Conservation (phyloP, 2,888 invertebrate genomes). For the Abrostola tripartita region DNA sequence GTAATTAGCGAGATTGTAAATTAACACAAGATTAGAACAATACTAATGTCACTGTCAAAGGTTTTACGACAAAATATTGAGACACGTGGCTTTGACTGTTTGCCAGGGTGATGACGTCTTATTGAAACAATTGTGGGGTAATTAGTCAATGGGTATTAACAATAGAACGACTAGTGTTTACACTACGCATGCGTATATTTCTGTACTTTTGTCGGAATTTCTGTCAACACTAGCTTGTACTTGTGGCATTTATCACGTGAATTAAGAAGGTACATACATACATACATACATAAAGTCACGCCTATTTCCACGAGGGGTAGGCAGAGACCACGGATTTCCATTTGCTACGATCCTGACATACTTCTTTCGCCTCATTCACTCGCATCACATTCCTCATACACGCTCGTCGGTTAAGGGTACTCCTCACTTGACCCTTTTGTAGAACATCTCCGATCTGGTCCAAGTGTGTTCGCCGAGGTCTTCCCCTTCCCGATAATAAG, state of each 20-base stretch:
- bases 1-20: neutral
- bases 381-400: too few species aligned
- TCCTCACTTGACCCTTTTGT: too few species aligned
- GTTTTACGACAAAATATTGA: slow-evolving; percentile 16
- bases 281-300: too few species aligned
- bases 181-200: slow-evolving; percentile 15
- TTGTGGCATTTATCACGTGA: neutral
- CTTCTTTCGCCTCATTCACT: too few species aligned
- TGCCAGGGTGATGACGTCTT: slow-evolving; percentile 46
- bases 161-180: slow-evolving; percentile 34
- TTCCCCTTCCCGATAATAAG: too few species aligned
- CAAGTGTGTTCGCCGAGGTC: too few species aligned
- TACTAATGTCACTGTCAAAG: slow-evolving; percentile 10
- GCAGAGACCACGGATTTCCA: too few species aligned
- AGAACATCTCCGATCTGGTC: too few species aligned
- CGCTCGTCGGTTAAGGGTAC: too few species aligned
- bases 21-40: slow-evolving; percentile 6
- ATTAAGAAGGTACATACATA: too few species aligned
- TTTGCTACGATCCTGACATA: too few species aligned
- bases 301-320: too few species aligned
- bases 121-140: slow-evolving; percentile 51
- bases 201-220: neutral
- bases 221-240: neutral
- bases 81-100: slow-evolving; percentile 30
- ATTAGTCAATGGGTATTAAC: slow-evolving; percentile 44